Percentiles rank a stretch among this genome's conserved stretches.
Evolutionary conservation across 2,113 vertebrate species (phyloP).

Genomic region (Thymallus thymallus): DNA sequence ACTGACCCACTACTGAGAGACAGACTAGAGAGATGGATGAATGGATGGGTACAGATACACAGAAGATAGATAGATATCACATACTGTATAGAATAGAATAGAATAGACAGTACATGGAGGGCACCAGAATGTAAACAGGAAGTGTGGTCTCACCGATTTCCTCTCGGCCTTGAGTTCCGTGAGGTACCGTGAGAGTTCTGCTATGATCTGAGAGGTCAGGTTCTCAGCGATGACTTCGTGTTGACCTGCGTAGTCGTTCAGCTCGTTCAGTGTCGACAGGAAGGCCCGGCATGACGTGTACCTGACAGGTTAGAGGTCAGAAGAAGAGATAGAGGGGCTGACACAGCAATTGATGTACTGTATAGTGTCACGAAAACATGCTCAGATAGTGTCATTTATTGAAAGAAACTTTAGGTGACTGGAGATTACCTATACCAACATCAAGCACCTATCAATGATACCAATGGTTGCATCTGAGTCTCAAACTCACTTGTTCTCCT

Average conservation of each 20-base stretch:
- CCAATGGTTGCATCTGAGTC: neutral
- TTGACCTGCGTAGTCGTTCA: conserved; percentile 95
- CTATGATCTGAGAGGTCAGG: conserved; percentile 86
- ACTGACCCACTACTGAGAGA: neutral
- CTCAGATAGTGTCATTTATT: too few species aligned
- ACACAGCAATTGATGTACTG: too few species aligned
- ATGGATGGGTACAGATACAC: conserved; percentile 1
- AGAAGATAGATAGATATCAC: neutral
- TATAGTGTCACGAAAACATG: too few species aligned
- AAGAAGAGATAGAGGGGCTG: neutral
- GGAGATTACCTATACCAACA: too few species aligned
- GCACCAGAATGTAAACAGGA: neutral
- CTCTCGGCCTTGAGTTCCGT: conserved; percentile 94
- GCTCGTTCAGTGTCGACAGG: conserved; percentile 87
- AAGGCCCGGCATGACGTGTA: conserved; percentile 91
- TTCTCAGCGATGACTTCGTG: conserved; percentile 96
- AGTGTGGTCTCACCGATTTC: conserved; percentile 80
- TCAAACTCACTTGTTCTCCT: conserved; percentile 87
- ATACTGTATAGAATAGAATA: too few species aligned
- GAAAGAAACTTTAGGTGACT: too few species aligned
- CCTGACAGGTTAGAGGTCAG: conserved; percentile 63
- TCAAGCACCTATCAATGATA: too few species aligned
- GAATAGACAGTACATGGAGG: neutral
- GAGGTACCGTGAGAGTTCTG: conserved; percentile 82
- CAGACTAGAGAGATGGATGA: neutral